Conservation (phyloP, 2,888 invertebrate genomes). For the Drosophila merina region DNA sequence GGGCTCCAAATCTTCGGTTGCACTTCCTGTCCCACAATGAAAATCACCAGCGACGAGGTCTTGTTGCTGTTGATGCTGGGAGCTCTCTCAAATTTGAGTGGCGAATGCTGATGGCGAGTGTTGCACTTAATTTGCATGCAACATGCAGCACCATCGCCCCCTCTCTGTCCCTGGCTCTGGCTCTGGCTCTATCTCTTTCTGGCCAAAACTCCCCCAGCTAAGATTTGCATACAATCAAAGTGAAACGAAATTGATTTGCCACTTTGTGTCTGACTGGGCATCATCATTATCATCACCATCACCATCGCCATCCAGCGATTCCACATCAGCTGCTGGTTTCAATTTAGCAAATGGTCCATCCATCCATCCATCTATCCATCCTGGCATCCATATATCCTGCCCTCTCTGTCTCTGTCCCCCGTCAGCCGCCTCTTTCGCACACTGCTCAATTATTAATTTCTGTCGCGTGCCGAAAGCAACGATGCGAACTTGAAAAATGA, state of each 20-base stretch:
- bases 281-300: slow-evolving; percentile 29
- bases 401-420: slow-evolving; percentile 10
- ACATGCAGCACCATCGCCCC: slow-evolving; percentile 56
- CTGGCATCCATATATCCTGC: slow-evolving; percentile 8
- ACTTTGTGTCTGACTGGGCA: slow-evolving; percentile 55
- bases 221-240: slow-evolving; percentile 78
- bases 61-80: background rate
- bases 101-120: slow-evolving; percentile 59
- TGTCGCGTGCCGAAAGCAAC: slow-evolving; percentile 69
- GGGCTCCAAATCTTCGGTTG: slow-evolving; percentile 37
- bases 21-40: slow-evolving; percentile 35
- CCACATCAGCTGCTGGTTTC: slow-evolving; percentile 51
- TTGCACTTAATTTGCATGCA: slow-evolving; percentile 75
- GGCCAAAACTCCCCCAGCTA: slow-evolving; percentile 43
- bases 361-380: background rate
- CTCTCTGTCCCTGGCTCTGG: background rate
- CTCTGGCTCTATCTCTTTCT: background rate
- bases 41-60: slow-evolving; percentile 9
- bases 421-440: background rate
- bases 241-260: slow-evolving; percentile 74
- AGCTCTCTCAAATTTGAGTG: slow-evolving; percentile 8
- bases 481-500: slow-evolving; percentile 74
- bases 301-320: background rate
- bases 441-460: slow-evolving; percentile 75
- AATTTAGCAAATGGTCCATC: slow-evolving; percentile 68